Evolutionary conservation across 2,113 vertebrate genomes (phyloP).

Genomic region (Hystrix cristata): DNA sequence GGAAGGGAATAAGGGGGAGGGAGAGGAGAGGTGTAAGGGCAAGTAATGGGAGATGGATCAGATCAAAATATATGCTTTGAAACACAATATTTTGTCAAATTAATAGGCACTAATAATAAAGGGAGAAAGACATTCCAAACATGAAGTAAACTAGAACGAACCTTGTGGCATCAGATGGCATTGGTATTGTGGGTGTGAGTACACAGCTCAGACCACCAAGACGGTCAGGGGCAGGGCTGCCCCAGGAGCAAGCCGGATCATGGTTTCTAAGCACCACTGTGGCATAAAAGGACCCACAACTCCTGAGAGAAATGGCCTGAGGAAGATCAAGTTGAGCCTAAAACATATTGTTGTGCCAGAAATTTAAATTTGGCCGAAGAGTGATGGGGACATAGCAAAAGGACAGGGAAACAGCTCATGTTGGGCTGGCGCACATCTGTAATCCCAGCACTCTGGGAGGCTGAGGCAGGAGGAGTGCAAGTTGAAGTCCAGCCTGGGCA

Average conservation of each 20-base stretch:
- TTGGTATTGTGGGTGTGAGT: not conserved
- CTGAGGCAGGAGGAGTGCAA: not conserved
- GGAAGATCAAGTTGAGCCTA: not conserved
- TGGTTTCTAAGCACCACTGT: not conserved
- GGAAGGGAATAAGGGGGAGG: not conserved
- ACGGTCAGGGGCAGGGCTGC: not conserved
- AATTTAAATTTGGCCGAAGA: not conserved
- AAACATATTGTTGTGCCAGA: not conserved
- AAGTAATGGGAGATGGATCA: not conserved
- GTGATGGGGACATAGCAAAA: not conserved
- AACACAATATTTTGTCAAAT: no score
- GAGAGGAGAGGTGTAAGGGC: not conserved
- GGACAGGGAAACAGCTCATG: not conserved
- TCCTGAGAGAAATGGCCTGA: not conserved
- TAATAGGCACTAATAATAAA: no score
- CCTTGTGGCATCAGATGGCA: not conserved
- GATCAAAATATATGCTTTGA: no score
- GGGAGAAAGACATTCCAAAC: not conserved
- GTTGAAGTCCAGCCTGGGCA: not conserved
- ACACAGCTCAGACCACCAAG: no score
- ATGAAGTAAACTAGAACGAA: not conserved
- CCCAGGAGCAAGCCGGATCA: rapidly evolving
- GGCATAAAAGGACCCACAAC: not conserved
- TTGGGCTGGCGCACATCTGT: not conserved
- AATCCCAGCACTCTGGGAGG: not conserved